These are phyloP conservation scores for Merops nubicus DNA, from an alignment of 2,113 vertebrate species.

Conservation along the genomic window DNA sequence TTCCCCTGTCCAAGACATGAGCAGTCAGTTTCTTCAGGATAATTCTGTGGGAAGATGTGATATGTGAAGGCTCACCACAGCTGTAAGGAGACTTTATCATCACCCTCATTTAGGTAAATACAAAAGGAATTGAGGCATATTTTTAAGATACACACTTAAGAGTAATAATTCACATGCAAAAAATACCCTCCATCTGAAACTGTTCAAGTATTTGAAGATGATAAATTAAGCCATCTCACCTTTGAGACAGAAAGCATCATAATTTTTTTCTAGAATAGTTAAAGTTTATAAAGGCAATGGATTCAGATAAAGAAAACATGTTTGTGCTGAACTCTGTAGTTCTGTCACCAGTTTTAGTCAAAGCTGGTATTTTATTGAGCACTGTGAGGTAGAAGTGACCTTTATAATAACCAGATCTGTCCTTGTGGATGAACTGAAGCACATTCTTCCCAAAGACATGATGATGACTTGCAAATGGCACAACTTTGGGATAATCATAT, in stretches of 20 bases:
- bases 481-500: neutral
- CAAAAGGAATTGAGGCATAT: neutral
- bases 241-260: neutral
- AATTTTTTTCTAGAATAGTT: neutral
- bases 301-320: neutral
- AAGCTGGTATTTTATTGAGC: neutral
- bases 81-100: neutral
- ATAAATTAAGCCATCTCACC: neutral
- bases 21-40: neutral
- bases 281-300: neutral
- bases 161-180: neutral
- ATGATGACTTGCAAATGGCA: neutral
- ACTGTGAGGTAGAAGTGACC: neutral
- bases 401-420: neutral
- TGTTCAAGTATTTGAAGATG: neutral
- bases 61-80: neutral
- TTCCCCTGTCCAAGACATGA: neutral
- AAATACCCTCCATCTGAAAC: neutral
- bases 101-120: neutral
- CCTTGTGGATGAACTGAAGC: neutral
- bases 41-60: neutral
- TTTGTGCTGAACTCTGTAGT: neutral
- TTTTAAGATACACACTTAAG: neutral
- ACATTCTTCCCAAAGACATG: neutral
- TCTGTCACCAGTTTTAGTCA: neutral